Evolutionary conservation across 23 tunicate species (phyloP).

Genomic region (Styela clava): DNA sequence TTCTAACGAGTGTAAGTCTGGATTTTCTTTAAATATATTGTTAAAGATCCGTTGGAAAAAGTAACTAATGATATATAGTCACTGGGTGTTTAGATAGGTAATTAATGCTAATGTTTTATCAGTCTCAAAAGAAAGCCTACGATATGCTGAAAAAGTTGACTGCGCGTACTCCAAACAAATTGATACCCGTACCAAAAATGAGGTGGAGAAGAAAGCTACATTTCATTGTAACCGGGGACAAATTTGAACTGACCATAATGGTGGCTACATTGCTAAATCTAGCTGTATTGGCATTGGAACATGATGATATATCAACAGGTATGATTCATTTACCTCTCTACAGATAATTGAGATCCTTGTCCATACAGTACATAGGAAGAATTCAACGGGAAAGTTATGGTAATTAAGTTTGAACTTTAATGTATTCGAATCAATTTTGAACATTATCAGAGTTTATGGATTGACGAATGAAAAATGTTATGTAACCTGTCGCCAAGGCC

Average conservation of each 20-base stretch:
- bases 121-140: conserved; percentile 65
- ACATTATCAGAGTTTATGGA: too few relatives aligned
- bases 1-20: conserved; percentile 50
- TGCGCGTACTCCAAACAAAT: conserved; percentile 48
- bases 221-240: conserved; percentile 58
- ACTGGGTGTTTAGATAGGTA: too few relatives aligned
- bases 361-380: too few relatives aligned
- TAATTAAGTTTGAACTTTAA: too few relatives aligned
- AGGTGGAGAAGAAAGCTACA: conserved; percentile 58
- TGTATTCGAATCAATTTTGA: too few relatives aligned
- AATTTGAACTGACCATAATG: conserved; percentile 67
- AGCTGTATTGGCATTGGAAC: conserved; percentile 65
- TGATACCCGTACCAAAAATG: conserved; percentile 50
- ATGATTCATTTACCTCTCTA: not conserved
- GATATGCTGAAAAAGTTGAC: conserved; percentile 75
- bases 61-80: too few relatives aligned
- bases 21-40: not conserved
- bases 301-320: conserved; percentile 50
- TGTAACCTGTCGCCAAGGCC: too few relatives aligned
- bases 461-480: too few relatives aligned
- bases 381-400: too few relatives aligned
- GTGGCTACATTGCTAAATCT: conserved; percentile 64
- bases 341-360: too few relatives aligned
- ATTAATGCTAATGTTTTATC: too few relatives aligned
- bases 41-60: too few relatives aligned